These are phyloP conservation scores for Fistularia tabacaria DNA, from an alignment of 2,797 vertebrate genomes.

Conservation along the genomic window DNA sequence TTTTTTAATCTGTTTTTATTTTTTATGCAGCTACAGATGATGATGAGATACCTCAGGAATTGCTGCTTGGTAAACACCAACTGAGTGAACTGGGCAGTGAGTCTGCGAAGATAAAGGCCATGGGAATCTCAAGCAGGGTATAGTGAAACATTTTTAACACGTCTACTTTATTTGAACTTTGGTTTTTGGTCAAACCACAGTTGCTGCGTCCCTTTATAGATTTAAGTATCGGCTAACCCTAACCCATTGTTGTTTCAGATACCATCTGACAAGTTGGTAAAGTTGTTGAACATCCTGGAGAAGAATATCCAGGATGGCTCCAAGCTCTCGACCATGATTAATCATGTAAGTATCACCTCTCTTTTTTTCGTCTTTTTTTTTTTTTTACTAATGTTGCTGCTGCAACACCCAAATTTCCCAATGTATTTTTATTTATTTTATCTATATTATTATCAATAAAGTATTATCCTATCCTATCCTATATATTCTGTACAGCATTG, in stretches of 20 bases:
- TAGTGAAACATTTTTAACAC: constrained; percentile 2
- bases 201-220: too few species aligned
- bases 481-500: background rate
- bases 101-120: constrained; percentile 98
- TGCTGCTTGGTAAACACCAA: constrained; percentile 94
- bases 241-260: constrained; percentile 74
- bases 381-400: background rate
- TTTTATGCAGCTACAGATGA: constrained; percentile 73
- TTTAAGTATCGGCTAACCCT: too few species aligned
- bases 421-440: too few species aligned
- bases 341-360: constrained; percentile 79
- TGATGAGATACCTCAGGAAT: constrained; percentile 95
- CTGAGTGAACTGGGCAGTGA: constrained; percentile 93
- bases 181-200: too few species aligned
- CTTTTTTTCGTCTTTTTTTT: background rate
- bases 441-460: too few species aligned
- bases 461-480: too few species aligned
- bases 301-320: constrained; percentile 98
- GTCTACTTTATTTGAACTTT: background rate
- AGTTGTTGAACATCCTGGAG: constrained; percentile 94
- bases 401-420: too few species aligned
- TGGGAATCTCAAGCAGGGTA: constrained; percentile 97
- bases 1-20: background rate
- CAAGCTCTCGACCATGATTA: constrained; percentile 91
- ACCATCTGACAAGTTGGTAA: constrained; percentile 95